Evolutionary conservation across 2,888 invertebrate genomes (phyloP).

Genomic region (Heliconius charithonia): DNA sequence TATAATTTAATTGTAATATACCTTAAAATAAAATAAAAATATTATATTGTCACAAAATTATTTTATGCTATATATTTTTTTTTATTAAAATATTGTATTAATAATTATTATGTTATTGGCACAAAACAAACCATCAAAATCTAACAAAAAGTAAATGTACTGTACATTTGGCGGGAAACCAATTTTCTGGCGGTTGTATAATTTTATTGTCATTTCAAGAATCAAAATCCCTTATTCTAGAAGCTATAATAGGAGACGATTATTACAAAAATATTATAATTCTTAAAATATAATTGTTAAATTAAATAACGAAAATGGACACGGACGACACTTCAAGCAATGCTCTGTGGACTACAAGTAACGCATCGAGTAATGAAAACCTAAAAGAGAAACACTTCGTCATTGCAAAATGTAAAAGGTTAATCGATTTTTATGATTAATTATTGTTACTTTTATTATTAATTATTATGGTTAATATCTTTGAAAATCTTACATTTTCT

Average conservation of each 20-base stretch:
- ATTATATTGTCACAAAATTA: background rate
- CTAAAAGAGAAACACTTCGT: slow-evolving; percentile 52
- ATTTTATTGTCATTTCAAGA: background rate
- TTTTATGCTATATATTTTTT: background rate
- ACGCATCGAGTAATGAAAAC: slow-evolving; percentile 17
- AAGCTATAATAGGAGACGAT: background rate
- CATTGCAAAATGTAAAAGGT: slow-evolving; percentile 68
- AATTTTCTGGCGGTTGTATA: background rate
- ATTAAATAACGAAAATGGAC: slow-evolving; percentile 38
- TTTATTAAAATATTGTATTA: no score
- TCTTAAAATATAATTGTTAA: background rate
- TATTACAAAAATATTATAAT: background rate
- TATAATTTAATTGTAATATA: background rate
- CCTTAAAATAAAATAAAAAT: background rate
- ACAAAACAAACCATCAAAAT: background rate
- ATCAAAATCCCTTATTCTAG: background rate
- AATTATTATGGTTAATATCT: background rate
- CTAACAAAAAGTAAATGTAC: background rate
- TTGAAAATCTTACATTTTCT: no score
- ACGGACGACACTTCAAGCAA: slow-evolving; percentile 2
- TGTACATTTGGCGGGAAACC: background rate
- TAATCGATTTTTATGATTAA: background rate
- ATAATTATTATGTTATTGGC: background rate
- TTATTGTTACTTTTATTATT: no score
- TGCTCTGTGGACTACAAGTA: slow-evolving; percentile 25